These are phyloP conservation scores for Leptobrachium leishanense DNA, from an alignment of 2,113 vertebrate species.

Conservation along the genomic window DNA sequence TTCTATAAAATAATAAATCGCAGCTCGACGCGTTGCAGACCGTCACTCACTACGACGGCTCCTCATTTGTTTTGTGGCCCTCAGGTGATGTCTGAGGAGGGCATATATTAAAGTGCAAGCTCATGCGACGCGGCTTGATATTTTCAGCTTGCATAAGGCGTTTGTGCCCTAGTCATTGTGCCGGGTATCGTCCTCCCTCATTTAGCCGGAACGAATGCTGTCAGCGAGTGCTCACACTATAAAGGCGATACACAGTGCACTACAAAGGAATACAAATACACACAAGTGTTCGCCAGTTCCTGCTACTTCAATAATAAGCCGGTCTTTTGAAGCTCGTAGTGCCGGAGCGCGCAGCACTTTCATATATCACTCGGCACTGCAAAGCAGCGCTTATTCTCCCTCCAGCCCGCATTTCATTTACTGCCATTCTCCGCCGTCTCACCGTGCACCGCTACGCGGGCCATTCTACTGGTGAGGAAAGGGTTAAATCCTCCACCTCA, in stretches of 20 bases:
- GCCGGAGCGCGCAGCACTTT: slow-evolving; percentile 23
- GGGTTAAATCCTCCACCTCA: neutral
- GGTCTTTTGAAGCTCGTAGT: slow-evolving; percentile 32
- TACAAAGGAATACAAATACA: slow-evolving; percentile 39
- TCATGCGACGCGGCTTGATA: neutral
- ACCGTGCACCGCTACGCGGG: neutral
- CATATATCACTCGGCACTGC: slow-evolving; percentile 11
- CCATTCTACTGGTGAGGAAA: neutral
- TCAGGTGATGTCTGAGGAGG: too few relatives aligned
- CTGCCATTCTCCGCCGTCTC: neutral
- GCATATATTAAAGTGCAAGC: slow-evolving; percentile 6
- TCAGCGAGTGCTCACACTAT: slow-evolving; percentile 24
- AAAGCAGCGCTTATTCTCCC: neutral
- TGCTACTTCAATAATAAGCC: slow-evolving; percentile 26
- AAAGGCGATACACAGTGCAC: slow-evolving; percentile 18
- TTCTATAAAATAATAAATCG: too few relatives aligned
- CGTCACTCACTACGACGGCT: too few relatives aligned
- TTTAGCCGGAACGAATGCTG: slow-evolving; percentile 21
- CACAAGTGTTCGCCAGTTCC: slow-evolving; percentile 28
- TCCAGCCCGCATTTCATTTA: slow-evolving; percentile 1
- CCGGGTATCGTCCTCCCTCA: neutral
- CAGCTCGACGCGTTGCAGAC: too few relatives aligned
- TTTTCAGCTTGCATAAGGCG: neutral
- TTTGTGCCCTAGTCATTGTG: neutral
- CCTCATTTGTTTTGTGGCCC: too few relatives aligned